Evolutionary conservation across 2,797 vertebrate species (phyloP).

Genomic region (Myiotriccus ornatus): DNA sequence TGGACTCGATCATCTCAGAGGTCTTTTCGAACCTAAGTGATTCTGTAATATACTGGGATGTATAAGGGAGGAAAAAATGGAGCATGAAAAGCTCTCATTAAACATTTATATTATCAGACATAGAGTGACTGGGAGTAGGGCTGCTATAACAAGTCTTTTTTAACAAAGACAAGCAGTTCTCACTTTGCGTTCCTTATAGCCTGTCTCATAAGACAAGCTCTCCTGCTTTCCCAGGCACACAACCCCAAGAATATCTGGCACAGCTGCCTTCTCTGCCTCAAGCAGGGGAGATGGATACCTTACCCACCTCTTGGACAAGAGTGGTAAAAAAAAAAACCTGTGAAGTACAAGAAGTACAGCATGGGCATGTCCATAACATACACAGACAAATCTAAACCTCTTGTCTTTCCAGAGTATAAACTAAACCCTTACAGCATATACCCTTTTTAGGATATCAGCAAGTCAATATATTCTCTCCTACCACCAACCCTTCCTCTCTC

Average conservation of each 20-base stretch:
- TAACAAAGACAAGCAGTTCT: neutral
- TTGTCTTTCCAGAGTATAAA: neutral
- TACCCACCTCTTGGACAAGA: neutral
- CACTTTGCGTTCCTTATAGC: neutral
- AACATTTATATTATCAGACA: neutral
- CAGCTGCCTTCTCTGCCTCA: neutral
- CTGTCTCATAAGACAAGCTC: neutral
- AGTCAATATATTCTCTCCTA: neutral
- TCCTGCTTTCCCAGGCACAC: neutral
- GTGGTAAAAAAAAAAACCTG: neutral
- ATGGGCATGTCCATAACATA: neutral
- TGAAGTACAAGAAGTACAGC: neutral
- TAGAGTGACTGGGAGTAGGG: neutral
- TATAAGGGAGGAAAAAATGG: neutral
- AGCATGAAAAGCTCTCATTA: neutral
- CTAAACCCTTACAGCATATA: neutral
- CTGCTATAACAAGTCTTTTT: neutral
- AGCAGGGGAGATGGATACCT: too few relatives aligned
- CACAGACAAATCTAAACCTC: neutral
- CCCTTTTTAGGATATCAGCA: neutral
- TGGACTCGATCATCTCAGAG: neutral
- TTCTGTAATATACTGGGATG: neutral
- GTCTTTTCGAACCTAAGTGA: neutral
- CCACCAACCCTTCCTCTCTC: neutral
- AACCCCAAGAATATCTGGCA: fast-evolving